These are phyloP conservation scores for Melanostoma mellinum DNA, from an alignment of 2,888 invertebrate genomes.

Conservation along the genomic window DNA sequence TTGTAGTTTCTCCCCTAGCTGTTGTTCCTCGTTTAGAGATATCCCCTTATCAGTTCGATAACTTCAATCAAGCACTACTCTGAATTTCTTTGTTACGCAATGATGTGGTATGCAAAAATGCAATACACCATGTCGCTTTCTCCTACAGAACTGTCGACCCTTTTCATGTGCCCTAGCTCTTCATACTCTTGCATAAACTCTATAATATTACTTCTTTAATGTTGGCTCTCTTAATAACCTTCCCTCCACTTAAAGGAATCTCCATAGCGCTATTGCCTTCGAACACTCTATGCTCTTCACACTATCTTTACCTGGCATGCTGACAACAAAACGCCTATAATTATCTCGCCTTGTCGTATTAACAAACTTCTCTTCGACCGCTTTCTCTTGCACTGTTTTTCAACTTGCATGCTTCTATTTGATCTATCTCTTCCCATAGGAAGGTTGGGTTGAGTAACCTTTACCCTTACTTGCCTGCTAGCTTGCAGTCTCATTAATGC, in stretches of 20 bases:
- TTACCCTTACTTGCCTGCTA: not conserved
- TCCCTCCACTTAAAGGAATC: not conserved
- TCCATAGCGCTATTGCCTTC: not conserved
- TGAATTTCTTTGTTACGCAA: no score
- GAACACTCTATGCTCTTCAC: not conserved
- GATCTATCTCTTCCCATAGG: not conserved
- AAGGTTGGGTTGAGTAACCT: not conserved
- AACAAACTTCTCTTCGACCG: not conserved
- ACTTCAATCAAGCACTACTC: no score
- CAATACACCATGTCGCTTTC: no score
- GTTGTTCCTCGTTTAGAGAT: no score
- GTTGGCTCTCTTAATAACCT: not conserved
- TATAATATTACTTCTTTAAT: not conserved
- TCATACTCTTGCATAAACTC: constrained; percentile 4
- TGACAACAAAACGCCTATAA: not conserved
- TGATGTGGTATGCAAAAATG: no score
- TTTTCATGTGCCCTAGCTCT: not conserved
- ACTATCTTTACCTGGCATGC: not conserved
- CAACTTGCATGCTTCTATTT: no score
- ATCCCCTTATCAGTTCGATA: no score
- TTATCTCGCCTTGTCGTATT: not conserved
- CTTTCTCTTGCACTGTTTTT: not conserved
- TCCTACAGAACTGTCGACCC: not conserved
- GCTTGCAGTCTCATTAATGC: not conserved
- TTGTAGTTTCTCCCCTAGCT: no score